Evolutionary conservation across 2,888 invertebrate genomes (phyloP), one percentile per base, ranked within the genome.

Genomic region (Eumerus sabulonum): DNA sequence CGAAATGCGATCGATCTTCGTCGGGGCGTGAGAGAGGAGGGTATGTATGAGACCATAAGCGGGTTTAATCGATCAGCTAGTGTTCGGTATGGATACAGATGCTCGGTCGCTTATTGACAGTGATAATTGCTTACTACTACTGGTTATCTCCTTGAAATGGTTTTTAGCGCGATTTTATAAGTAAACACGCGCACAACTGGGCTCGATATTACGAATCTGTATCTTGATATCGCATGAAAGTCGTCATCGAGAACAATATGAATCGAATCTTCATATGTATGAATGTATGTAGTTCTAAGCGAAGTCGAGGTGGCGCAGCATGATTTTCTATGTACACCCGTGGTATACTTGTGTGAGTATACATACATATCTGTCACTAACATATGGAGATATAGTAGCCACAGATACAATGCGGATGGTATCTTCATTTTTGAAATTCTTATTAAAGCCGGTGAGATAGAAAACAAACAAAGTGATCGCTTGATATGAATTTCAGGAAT

Each of bases 121-220:
- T 76, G 62, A 57, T 72, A 63, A 76, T 79, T 79, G 79, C 64
- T 66, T 47, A 68, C 74, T 74, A 72, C 81, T 81, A 27, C 27
- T 27, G 40, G 53, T 59, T 42, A 59, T 59, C 77, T 77, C 82
- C 82, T 82, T 83, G 82, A 84, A 82, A 74, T 71, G 74, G 79
- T 82, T n/a, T 83, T 83, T 84, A 82, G 81, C 79, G 66, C 71
- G 66, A 68, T 62, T 35, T 17, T 7, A 36, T 42, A 54, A 50
- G 70, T 14, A 71, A 71, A 71, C 44, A 44, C 11, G 38, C 17
- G 13, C 48, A 35, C 36, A 18, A 42, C 27, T 27, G 27, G 7
- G 27, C 27, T 27, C 27, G 27, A 27, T 27, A 27, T 27, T 17
- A 44, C 40, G n/a, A 11, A 40, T 11, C n/a, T 38, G n/a, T 36